Evolutionary conservation across 2,888 invertebrate genomes (phyloP), one percentile per base, ranked within the genome.

Genomic region (Bombyx huttoni): DNA sequence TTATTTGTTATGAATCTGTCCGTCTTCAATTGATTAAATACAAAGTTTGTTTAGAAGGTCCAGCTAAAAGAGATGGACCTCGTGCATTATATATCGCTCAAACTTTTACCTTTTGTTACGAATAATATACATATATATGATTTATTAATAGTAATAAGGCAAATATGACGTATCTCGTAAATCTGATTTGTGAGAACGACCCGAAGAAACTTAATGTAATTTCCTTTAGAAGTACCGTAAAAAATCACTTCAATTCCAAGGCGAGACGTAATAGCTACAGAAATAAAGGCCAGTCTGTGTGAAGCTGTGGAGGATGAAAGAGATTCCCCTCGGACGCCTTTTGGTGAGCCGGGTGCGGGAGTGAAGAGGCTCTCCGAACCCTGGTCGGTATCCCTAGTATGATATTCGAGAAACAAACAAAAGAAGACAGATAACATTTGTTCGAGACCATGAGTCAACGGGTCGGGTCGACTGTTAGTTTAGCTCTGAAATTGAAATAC

Each of bases 391-490:
- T 47, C 56, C 55, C 51, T 54, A 55, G 75, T 73, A 76, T 78
- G 78, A 78, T 78, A 81, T 80, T 80, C 70, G 73, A 82, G 80
- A 78, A 83, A 85, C 81, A 86, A 86, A 87, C 84, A 84, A 83
- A 84, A 81, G 80, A 77, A 78, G 84, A 85, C 75, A 78, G 81
- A 82, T 81, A 85, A 81, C 86, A 82, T 83, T 86, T 85, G 86
- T 83, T 82, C 79, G 78, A 71, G 73, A 74, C 75, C 72, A 69
- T 81, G 81, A 83, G 77, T 81, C 83, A 82, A 79, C 77, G 74
- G 72, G 73, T 70, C 72, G 71, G 71, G 70, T 65, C 62, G 65
- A 59, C 58, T 70, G 67, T 70, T n/a, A n/a, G n/a, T n/a, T 70
- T 51, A 50, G 55, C 58, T 63, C 54, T 61, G 63, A 65, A 67